These are phyloP conservation scores for Carcina quercana DNA, from an alignment of 2,888 invertebrate genomes.

Conservation along the genomic window DNA sequence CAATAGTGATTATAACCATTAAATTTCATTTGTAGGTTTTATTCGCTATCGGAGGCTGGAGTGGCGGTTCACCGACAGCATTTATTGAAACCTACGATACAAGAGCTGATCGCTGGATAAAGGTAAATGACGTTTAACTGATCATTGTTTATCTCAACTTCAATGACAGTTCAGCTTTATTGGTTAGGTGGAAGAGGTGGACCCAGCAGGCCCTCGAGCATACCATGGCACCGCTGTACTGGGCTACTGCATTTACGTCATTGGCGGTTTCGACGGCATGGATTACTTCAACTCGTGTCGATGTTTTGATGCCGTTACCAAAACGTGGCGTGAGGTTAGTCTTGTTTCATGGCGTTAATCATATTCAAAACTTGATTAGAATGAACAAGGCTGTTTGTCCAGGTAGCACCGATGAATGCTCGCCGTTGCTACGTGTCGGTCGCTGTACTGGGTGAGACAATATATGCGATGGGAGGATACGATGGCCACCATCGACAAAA, in stretches of 20 bases:
- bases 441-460: constrained; percentile 82
- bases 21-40: constrained; percentile 69
- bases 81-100: constrained; percentile 93
- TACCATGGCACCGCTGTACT: constrained; percentile 96
- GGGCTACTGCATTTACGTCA: constrained; percentile 88
- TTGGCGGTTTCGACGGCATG: constrained; percentile 95
- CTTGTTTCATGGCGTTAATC: too few relatives aligned
- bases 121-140: constrained; percentile 45
- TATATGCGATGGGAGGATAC: constrained; percentile 93
- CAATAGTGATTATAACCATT: background rate
- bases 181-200: constrained; percentile 80
- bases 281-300: constrained; percentile 91
- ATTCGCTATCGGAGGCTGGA: constrained; percentile 78
- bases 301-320: constrained; percentile 89
- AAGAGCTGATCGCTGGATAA: constrained; percentile 91
- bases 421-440: constrained; percentile 92
- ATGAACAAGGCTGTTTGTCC: constrained; percentile 3
- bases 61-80: constrained; percentile 81
- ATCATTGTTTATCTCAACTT: background rate
- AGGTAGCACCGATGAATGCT: constrained; percentile 91
- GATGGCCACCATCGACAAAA: constrained; percentile 91
- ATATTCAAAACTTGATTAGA: background rate
- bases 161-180: constrained; percentile 5
- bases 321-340: constrained; percentile 85
- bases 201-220: constrained; percentile 88